Percentiles rank a stretch among this genome's conserved stretches.
phyloP scores from a whole-genome alignment of 2,888 invertebrate species.

The Pycnomerus fuliginosus region DNA sequence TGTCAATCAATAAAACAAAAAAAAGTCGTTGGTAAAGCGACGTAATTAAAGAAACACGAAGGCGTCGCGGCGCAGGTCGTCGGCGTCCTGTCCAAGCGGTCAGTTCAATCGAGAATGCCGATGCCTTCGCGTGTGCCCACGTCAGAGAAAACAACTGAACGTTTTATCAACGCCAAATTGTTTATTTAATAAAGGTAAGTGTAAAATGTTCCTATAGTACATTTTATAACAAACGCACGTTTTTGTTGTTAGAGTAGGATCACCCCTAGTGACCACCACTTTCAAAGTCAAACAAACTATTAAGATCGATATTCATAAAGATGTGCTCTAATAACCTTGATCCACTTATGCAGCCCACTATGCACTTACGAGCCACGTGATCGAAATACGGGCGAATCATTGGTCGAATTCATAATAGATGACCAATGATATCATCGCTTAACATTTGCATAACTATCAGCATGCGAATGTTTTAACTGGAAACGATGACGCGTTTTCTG shows the following conservation, averaged over 20 bases:
- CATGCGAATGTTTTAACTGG: not conserved
- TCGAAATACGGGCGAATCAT: not conserved
- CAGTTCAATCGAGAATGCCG: constrained; percentile 25
- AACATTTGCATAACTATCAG: constrained; percentile 7
- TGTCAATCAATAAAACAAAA: no score
- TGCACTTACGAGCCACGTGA: constrained; percentile 2
- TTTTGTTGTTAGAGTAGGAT: constrained; percentile 32
- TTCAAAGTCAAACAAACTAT: constrained; percentile 30
- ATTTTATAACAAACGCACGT: constrained; percentile 2
- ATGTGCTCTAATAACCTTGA: constrained; percentile 10
- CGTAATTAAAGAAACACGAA: no score
- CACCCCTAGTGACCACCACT: constrained; percentile 31
- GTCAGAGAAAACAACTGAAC: not conserved
- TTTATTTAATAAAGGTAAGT: not conserved
- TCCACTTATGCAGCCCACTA: constrained; percentile 4
- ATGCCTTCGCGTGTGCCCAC: not conserved
- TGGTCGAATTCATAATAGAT: not conserved
- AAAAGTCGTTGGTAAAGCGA: no score
- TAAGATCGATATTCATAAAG: constrained; percentile 12
- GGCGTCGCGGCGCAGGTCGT: constrained; percentile 31
- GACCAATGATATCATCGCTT: not conserved
- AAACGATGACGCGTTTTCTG: not conserved
- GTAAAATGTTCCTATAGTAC: not conserved
- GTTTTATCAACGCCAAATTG: not conserved
- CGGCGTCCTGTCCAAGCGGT: constrained; percentile 32